Evolutionary conservation across 2,888 invertebrate species (phyloP).

Genomic region (Camponotus fellah): DNA sequence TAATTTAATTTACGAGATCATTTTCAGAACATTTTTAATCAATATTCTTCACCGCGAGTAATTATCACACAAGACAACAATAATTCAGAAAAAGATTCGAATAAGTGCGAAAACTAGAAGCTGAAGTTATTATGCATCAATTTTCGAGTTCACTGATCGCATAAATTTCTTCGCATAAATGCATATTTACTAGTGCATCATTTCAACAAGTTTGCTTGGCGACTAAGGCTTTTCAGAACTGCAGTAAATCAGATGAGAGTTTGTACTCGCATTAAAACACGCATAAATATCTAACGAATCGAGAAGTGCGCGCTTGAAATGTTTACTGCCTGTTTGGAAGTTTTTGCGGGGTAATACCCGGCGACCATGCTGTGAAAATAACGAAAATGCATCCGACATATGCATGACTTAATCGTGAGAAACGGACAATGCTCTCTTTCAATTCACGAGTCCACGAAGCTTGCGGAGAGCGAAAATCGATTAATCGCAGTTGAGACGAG

Average conservation of each 20-base stretch:
- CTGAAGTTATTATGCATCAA: conserved; percentile 28
- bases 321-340: conserved; percentile 29
- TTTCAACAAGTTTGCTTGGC: conserved; percentile 13
- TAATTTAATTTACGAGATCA: neutral
- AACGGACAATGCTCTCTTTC: conserved; percentile 26
- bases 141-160: conserved; percentile 33
- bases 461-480: conserved; percentile 42
- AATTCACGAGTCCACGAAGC: neutral
- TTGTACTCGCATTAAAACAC: conserved; percentile 40
- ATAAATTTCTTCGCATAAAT: conserved; percentile 30
- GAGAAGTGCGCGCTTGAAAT: conserved; percentile 23
- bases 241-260: conserved; percentile 43
- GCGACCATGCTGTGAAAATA: conserved; percentile 27
- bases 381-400: neutral
- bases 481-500: conserved; percentile 44
- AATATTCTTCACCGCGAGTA: neutral
- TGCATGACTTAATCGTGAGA: conserved; percentile 30
- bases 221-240: conserved; percentile 19
- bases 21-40: neutral
- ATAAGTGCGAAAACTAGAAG: neutral
- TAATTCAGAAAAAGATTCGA: neutral
- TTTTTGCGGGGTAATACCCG: conserved; percentile 6
- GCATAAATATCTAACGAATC: conserved; percentile 52
- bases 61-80: neutral
- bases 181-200: conserved; percentile 34